phyloP scores from a whole-genome alignment of 1,140 invertebrate genomes.

The Drosophila ananassae region DNA sequence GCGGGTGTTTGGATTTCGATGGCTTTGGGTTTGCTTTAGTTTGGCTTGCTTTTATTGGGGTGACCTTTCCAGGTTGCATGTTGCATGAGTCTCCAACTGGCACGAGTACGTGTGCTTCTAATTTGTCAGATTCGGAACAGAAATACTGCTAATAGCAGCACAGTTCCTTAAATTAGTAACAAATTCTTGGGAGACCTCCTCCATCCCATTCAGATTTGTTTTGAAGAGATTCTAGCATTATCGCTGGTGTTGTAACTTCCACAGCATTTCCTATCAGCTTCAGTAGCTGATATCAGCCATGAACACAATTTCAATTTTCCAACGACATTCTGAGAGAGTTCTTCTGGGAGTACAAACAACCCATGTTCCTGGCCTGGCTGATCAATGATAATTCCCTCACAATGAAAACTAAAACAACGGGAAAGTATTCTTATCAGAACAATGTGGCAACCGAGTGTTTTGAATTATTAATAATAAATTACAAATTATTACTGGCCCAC shows the following conservation, averaged over 20 bases:
- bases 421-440: constrained; percentile 58
- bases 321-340: constrained; percentile 10
- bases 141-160: background rate
- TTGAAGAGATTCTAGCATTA: background rate
- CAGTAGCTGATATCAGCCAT: constrained; percentile 38
- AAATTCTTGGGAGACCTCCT: background rate
- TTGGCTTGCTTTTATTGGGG: constrained; percentile 22
- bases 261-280: constrained; percentile 32
- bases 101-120: constrained; percentile 36
- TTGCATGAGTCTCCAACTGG: constrained; percentile 38
- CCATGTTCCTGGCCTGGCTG: constrained; percentile 29
- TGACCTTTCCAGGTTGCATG: constrained; percentile 47
- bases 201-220: background rate
- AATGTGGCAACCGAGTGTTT: constrained; percentile 51
- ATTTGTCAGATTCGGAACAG: constrained; percentile 18
- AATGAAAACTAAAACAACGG: constrained; percentile 40
- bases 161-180: background rate
- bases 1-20: constrained; percentile 61
- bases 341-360: constrained; percentile 37
- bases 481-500: constrained; percentile 61
- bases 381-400: constrained; percentile 66
- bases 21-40: constrained; percentile 49
- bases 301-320: constrained; percentile 54
- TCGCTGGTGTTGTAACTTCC: background rate
- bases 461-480: constrained; percentile 83